phyloP scores from a whole-genome alignment of 2,797 vertebrate genomes.

The Falco biarmicus region DNA sequence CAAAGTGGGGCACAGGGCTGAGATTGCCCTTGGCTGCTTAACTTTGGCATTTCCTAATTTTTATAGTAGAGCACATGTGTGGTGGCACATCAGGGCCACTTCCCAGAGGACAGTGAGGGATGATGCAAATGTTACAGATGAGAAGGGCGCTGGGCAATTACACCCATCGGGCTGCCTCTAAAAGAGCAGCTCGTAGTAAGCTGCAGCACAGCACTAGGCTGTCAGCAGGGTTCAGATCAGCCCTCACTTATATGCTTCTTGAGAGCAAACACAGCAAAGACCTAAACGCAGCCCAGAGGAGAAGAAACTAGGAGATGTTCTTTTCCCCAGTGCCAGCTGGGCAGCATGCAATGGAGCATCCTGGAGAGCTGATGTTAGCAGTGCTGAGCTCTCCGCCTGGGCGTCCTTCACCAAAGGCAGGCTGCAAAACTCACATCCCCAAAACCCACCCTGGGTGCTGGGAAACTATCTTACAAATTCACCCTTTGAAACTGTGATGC shows the following conservation, averaged over 20 bases:
- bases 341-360: not conserved
- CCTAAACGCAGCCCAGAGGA: not conserved
- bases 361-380: fast-evolving
- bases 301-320: not conserved
- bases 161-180: not conserved
- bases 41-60: not conserved
- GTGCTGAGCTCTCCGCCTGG: not conserved
- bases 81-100: fast-evolving
- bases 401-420: fast-evolving
- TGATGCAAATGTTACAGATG: not conserved
- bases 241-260: not conserved
- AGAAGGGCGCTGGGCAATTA: not conserved
- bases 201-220: not conserved
- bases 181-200: not conserved
- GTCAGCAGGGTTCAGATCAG: not conserved
- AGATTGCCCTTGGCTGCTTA: not conserved
- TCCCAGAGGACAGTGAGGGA: not conserved
- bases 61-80: fast-evolving
- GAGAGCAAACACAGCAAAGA: not conserved
- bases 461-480: not conserved
- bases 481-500: not conserved
- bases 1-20: not conserved
- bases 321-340: not conserved
- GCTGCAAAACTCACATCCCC: not conserved
- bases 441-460: not conserved